Conservation (phyloP, 2,113 vertebrate genomes). For the Heliornis fulica region DNA sequence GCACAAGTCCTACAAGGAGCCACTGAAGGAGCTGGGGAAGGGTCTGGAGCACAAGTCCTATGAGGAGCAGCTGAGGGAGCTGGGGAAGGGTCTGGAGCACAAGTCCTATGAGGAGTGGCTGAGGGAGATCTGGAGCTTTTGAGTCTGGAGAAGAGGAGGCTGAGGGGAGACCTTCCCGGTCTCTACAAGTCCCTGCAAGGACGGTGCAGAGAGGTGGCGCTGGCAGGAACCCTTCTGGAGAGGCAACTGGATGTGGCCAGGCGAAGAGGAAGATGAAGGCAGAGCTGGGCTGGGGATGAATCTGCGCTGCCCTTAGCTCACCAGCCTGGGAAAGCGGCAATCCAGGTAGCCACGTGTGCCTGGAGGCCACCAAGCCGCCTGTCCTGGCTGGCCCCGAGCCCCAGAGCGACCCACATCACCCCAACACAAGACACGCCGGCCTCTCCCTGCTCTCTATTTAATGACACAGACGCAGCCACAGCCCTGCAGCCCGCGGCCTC, state of each 20-base stretch:
- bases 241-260: neutral
- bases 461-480: neutral
- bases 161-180: no score
- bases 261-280: neutral
- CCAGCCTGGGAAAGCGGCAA: neutral
- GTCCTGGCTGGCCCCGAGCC: rapidly evolving
- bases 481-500: neutral
- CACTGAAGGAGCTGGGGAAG: no score
- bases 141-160: no score
- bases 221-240: neutral
- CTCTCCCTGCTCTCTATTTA: constrained; percentile 19
- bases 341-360: rapidly evolving
- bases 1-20: no score
- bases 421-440: neutral
- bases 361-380: rapidly evolving
- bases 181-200: no score
- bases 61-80: no score
- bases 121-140: no score
- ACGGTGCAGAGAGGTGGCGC: no score
- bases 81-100: no score
- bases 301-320: rapidly evolving
- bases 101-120: no score
- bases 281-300: neutral
- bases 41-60: no score
- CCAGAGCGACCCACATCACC: neutral